Conservation (phyloP, 2,888 invertebrate genomes). For the Nomada goodeniana region DNA sequence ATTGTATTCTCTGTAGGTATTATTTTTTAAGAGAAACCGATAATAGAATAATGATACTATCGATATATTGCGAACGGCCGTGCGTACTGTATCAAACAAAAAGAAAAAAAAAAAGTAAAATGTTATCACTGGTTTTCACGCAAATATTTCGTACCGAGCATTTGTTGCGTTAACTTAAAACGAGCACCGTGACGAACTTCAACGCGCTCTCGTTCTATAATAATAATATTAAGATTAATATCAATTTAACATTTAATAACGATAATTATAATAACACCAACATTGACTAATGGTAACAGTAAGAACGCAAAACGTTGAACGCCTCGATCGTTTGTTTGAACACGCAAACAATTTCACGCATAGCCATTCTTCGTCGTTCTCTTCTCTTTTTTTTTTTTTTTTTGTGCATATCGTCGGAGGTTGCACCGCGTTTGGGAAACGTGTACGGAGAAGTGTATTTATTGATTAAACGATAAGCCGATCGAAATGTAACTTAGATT, state of each 20-base stretch:
- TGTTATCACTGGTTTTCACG: slow-evolving; percentile 31
- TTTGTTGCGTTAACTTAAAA: slow-evolving; percentile 40
- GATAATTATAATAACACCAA: slow-evolving; percentile 21
- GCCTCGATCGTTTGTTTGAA: slow-evolving; percentile 24
- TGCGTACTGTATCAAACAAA: slow-evolving; percentile 43
- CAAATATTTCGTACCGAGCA: slow-evolving; percentile 47
- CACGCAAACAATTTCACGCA: slow-evolving; percentile 23
- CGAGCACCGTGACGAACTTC: slow-evolving; percentile 7
- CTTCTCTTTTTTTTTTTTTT: slow-evolving; percentile 45
- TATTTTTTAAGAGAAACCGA: slow-evolving; percentile 51
- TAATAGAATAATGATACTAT: slow-evolving; percentile 9
- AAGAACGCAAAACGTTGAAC: slow-evolving; percentile 10
- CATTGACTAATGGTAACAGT: not conserved
- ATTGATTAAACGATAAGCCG: slow-evolving; percentile 44
- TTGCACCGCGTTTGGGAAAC: slow-evolving; percentile 22
- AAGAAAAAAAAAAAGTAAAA: not conserved
- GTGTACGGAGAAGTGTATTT: slow-evolving; percentile 40
- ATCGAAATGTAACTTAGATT: slow-evolving; percentile 50
- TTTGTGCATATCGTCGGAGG: slow-evolving; percentile 51
- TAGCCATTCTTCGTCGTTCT: slow-evolving; percentile 37
- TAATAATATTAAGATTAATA: slow-evolving; percentile 54
- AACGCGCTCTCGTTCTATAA: slow-evolving; percentile 42
- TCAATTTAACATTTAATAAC: slow-evolving; percentile 34
- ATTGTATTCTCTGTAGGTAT: slow-evolving; percentile 51
- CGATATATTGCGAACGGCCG: slow-evolving; percentile 38